Conservation (phyloP, 2,113 vertebrate genomes). For the Ceratotherium simum region DNA sequence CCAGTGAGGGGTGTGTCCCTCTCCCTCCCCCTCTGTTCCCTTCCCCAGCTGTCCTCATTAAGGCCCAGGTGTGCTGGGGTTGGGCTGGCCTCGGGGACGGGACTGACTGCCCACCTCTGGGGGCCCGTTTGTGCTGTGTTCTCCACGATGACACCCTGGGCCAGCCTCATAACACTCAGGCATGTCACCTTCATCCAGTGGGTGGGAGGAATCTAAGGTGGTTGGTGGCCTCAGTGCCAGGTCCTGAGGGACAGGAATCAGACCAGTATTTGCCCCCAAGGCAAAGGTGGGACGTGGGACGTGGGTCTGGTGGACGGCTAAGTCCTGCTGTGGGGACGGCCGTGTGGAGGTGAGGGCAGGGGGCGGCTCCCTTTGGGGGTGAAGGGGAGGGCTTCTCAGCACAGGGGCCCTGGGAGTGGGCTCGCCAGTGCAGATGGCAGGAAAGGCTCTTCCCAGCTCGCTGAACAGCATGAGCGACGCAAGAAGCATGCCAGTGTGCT, state of each 20-base stretch:
- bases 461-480: not conserved
- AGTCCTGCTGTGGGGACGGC: not conserved
- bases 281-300: not conserved
- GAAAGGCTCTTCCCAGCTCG: not conserved
- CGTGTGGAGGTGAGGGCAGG: not conserved
- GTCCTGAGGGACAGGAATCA: not conserved
- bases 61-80: not conserved
- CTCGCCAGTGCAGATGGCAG: not conserved
- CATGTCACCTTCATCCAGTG: not conserved
- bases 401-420: not conserved
- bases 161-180: not conserved
- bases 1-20: not conserved
- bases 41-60: not conserved
- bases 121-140: not conserved
- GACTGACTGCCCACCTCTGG: not conserved
- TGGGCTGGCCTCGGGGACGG: not conserved
- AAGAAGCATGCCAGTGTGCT: not conserved
- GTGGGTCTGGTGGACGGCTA: no score
- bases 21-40: not conserved
- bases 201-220: not conserved
- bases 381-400: not conserved
- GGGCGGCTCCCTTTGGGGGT: not conserved
- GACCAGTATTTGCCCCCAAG: not conserved
- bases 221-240: not conserved
- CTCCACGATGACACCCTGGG: not conserved